These are phyloP conservation scores for Caradrina clavipalpis DNA, from an alignment of 2,888 invertebrate species.

Conservation along the genomic window DNA sequence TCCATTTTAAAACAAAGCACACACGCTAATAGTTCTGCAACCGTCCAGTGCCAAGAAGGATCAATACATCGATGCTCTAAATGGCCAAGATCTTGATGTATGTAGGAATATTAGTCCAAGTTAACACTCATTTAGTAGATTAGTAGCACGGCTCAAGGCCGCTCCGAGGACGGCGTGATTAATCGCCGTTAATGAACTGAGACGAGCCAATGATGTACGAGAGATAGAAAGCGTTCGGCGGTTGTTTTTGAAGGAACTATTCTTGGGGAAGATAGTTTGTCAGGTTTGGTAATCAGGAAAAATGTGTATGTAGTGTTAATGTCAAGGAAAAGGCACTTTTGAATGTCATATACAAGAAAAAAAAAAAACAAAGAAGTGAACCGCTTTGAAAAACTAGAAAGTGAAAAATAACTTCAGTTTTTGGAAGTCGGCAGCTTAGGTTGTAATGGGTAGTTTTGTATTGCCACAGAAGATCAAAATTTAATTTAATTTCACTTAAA, in stretches of 20 bases:
- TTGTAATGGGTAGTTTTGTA: too few relatives aligned
- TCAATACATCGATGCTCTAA: conserved; percentile 60
- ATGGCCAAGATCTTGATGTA: conserved; percentile 61
- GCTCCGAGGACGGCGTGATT: conserved; percentile 65
- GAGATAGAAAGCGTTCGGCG: conserved; percentile 34
- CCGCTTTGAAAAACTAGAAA: too few relatives aligned
- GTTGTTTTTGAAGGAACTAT: conserved; percentile 16
- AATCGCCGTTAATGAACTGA: conserved; percentile 74
- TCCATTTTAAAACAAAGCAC: conserved; percentile 21
- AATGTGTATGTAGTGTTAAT: too few relatives aligned
- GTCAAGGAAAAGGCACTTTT: too few relatives aligned
- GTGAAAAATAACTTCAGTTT: too few relatives aligned
- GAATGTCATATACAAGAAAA: too few relatives aligned
- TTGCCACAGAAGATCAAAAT: too few relatives aligned
- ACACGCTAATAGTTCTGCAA: conserved; percentile 34
- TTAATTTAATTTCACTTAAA: too few relatives aligned
- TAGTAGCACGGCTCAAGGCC: conserved; percentile 66
- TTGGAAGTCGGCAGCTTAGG: too few relatives aligned
- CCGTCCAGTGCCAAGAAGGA: conserved; percentile 19
- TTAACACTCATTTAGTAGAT: conserved; percentile 72
- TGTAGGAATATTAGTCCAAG: conserved; percentile 67
- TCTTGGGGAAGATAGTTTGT: not conserved
- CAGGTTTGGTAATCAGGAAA: too few relatives aligned
- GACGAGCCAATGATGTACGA: conserved; percentile 61
- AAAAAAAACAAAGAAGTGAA: too few relatives aligned